Conservation (phyloP, 2,113 vertebrate species). For the Raphicerus campestris region DNA sequence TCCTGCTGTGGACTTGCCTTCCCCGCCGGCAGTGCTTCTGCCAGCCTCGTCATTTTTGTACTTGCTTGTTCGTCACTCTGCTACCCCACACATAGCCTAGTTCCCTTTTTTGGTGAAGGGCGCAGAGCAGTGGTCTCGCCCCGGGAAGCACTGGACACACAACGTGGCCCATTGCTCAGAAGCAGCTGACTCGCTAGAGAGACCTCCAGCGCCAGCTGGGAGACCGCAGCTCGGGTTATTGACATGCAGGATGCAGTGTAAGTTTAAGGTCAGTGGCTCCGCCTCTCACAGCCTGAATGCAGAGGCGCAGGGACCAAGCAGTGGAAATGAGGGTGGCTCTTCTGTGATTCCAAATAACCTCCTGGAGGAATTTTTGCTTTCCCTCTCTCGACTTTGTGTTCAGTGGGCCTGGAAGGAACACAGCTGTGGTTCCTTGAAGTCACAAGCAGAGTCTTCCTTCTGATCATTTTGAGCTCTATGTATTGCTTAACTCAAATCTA, state of each 20-base stretch:
- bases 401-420: neutral
- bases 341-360: neutral
- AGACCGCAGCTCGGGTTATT: no score
- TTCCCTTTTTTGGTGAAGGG: neutral
- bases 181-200: neutral
- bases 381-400: neutral
- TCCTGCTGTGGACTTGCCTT: neutral
- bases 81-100: neutral
- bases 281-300: neutral
- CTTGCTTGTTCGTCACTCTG: neutral
- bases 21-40: neutral
- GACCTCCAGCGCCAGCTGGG: neutral
- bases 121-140: neutral
- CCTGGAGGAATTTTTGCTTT: neutral
- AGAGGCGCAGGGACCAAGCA: neutral
- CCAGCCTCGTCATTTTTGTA: neutral
- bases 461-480: neutral
- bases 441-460: neutral
- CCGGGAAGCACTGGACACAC: neutral
- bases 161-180: neutral
- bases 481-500: neutral
- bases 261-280: neutral
- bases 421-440: neutral
- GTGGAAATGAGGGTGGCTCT: neutral
- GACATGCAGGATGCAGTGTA: fast-evolving